Conservation (phyloP, 2,888 invertebrate genomes). For the Folsomia candida region DNA sequence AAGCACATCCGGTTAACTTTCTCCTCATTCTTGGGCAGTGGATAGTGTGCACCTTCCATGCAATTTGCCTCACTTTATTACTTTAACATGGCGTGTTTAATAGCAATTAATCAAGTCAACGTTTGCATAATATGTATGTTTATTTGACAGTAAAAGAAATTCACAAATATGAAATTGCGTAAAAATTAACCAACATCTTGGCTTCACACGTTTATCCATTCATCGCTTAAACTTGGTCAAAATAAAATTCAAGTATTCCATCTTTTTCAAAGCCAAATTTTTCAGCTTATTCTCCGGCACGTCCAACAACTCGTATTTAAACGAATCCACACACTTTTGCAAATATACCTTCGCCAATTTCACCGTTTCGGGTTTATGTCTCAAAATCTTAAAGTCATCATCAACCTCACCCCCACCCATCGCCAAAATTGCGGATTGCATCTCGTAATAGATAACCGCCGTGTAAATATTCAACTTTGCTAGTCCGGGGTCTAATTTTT, state of each 20-base stretch:
- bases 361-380: conserved; percentile 42
- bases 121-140: too few relatives aligned
- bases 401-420: conserved; percentile 49
- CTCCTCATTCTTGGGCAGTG: too few relatives aligned
- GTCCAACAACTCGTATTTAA: conserved; percentile 54
- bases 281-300: conserved; percentile 55
- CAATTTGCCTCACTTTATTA: too few relatives aligned
- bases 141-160: too few relatives aligned
- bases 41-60: too few relatives aligned
- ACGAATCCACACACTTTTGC: conserved; percentile 52
- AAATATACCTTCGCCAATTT: conserved; percentile 51
- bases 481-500: conserved; percentile 53
- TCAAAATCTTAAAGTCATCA: conserved; percentile 45
- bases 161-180: too few relatives aligned
- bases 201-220: too few relatives aligned
- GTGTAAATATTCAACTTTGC: conserved; percentile 67
- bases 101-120: too few relatives aligned
- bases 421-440: conserved; percentile 55
- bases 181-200: too few relatives aligned
- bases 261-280: conserved; percentile 49
- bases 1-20: too few relatives aligned
- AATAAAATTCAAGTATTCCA: conserved; percentile 48
- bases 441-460: conserved; percentile 73
- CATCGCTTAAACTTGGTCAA: conserved; percentile 22
- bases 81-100: too few relatives aligned